phyloP scores from a whole-genome alignment of 2,797 vertebrate genomes.

The Bovichtus diacanthus region DNA sequence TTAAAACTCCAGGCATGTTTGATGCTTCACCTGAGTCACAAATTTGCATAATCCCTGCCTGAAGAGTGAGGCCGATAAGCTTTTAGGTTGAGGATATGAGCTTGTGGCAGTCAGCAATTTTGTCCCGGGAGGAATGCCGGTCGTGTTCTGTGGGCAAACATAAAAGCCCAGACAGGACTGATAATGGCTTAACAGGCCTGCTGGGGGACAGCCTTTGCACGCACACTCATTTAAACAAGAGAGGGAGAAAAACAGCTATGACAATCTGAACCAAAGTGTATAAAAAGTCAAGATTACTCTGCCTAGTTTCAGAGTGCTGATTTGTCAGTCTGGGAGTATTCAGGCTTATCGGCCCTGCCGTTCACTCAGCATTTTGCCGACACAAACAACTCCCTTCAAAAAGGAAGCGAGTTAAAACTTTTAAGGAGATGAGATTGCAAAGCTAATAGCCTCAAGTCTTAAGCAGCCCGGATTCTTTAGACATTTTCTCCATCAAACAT shows the following conservation, averaged over 20 bases:
- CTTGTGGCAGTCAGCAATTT: slow-evolving; percentile 68
- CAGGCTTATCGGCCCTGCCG: slow-evolving; percentile 33
- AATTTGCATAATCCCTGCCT: slow-evolving; percentile 71
- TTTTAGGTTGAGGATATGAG: slow-evolving; percentile 55
- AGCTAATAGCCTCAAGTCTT: slow-evolving; percentile 41
- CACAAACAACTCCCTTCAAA: slow-evolving; percentile 56
- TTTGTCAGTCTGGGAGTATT: slow-evolving; percentile 45
- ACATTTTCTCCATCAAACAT: slow-evolving; percentile 28
- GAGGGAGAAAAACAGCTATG: slow-evolving; percentile 30
- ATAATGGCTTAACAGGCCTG: slow-evolving; percentile 68
- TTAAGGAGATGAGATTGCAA: slow-evolving; percentile 53
- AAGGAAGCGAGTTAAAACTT: slow-evolving; percentile 38
- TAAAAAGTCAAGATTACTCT: slow-evolving; percentile 52
- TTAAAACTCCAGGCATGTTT: slow-evolving; percentile 32
- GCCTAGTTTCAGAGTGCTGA: slow-evolving; percentile 50
- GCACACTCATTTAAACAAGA: slow-evolving; percentile 42
- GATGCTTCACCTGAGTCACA: slow-evolving; percentile 53
- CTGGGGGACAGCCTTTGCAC: slow-evolving; percentile 40
- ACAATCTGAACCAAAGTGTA: slow-evolving; percentile 44
- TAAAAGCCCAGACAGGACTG: slow-evolving; percentile 63
- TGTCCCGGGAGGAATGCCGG: slow-evolving; percentile 42
- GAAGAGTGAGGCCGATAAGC: slow-evolving; percentile 62
- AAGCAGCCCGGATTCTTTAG: slow-evolving; percentile 24
- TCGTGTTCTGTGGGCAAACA: slow-evolving; percentile 61
- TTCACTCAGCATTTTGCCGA: slow-evolving; percentile 39